Evolutionary conservation across 2,888 invertebrate species (phyloP).

Genomic region (Oeneis ivallda): DNA sequence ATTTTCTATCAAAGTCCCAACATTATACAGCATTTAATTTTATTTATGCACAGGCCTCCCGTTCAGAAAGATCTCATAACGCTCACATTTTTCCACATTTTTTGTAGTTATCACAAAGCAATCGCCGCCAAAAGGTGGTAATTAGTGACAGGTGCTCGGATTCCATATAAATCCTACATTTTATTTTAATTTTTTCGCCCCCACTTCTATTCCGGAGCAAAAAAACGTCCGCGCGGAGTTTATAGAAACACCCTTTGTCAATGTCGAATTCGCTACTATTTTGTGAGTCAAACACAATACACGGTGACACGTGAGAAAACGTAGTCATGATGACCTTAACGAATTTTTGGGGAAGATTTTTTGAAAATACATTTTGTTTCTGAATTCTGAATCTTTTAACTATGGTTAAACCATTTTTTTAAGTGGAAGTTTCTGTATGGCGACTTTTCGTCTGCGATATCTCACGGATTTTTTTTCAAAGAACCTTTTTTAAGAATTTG

Average conservation of each 20-base stretch:
- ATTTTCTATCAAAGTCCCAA: background rate
- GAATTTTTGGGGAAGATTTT: conserved; percentile 53
- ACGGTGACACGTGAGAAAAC: conserved; percentile 72
- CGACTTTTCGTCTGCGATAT: conserved; percentile 65
- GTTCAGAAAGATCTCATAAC: conserved; percentile 42
- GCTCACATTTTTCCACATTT: conserved; percentile 40
- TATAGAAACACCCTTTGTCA: conserved; percentile 77
- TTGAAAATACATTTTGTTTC: conserved; percentile 54
- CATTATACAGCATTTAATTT: conserved; percentile 34
- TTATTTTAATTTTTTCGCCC: conserved; percentile 54
- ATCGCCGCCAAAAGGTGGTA: conserved; percentile 78
- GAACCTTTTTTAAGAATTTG: conserved; percentile 1
- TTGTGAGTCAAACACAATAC: conserved; percentile 59
- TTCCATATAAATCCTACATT: conserved; percentile 67
- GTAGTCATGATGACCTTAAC: conserved; percentile 70
- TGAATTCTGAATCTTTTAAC: conserved; percentile 46
- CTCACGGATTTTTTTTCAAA: conserved; percentile 24
- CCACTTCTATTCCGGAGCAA: conserved; percentile 47
- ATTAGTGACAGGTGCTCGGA: conserved; percentile 78
- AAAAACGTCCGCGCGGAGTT: conserved; percentile 55
- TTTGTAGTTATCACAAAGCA: conserved; percentile 55
- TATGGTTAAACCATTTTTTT: conserved; percentile 45
- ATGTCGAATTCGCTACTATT: conserved; percentile 75
- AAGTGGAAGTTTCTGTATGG: conserved; percentile 53
- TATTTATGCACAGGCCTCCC: conserved; percentile 40